Evolutionary conservation across 2,888 invertebrate genomes (phyloP).

Genomic region (Sinotaia quadrata): DNA sequence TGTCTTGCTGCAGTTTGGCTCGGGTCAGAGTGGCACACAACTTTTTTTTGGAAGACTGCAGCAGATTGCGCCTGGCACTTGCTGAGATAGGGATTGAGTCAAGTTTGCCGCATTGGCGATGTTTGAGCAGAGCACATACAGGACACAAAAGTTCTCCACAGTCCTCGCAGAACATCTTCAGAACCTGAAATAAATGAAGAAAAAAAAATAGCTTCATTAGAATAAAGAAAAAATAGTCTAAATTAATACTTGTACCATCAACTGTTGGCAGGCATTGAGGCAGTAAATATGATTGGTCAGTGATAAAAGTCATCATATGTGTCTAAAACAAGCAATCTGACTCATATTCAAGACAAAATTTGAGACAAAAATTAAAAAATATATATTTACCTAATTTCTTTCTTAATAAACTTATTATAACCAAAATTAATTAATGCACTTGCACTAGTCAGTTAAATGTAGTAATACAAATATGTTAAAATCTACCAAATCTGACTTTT

Average conservation of each 20-base stretch:
- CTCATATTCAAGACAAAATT: too few relatives aligned
- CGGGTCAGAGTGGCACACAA: conserved; percentile 8
- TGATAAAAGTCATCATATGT: too few relatives aligned
- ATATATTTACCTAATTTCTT: too few relatives aligned
- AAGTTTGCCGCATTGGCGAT: conserved; percentile 25
- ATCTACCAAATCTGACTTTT: too few relatives aligned
- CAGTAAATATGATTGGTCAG: neutral
- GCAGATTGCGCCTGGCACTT: conserved; percentile 15
- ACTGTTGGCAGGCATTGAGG: neutral
- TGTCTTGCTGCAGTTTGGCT: conserved; percentile 15
- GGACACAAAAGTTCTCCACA: conserved; percentile 22
- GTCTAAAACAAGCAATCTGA: too few relatives aligned
- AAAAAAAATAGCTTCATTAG: too few relatives aligned
- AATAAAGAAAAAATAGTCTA: neutral
- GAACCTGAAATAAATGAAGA: conserved; percentile 20
- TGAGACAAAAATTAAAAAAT: too few relatives aligned
- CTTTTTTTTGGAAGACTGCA: conserved; percentile 12
- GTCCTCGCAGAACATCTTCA: conserved; percentile 30
- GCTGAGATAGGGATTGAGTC: conserved; percentile 17
- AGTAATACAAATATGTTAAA: too few relatives aligned
- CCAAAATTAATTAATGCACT: too few relatives aligned
- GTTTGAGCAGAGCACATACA: conserved; percentile 24
- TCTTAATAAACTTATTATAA: too few relatives aligned
- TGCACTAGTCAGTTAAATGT: too few relatives aligned
- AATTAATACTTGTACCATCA: neutral